These are phyloP conservation scores for Prunella strophiata DNA, from an alignment of 2,797 vertebrate genomes.

Conservation along the genomic window DNA sequence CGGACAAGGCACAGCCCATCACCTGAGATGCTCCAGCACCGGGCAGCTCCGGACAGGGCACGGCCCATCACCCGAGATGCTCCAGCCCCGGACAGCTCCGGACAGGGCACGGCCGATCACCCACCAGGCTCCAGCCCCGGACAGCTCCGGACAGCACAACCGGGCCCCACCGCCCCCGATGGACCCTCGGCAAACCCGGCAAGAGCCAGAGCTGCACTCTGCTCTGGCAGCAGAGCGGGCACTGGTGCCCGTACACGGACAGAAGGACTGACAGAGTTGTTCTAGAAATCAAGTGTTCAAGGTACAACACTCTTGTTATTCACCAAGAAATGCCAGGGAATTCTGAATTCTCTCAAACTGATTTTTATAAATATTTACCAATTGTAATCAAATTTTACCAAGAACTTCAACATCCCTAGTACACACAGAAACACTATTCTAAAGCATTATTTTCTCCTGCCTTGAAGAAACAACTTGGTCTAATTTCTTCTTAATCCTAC, in stretches of 20 bases:
- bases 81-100: neutral
- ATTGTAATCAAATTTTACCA: neutral
- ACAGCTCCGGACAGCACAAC: neutral
- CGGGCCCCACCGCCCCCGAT: rapidly evolving
- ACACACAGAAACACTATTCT: neutral
- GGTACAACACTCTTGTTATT: neutral
- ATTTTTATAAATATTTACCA: neutral
- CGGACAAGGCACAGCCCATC: no score
- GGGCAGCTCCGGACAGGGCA: neutral
- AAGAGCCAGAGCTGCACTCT: neutral
- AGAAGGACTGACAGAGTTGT: neutral
- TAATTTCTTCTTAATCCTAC: neutral
- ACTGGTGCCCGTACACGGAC: rapidly evolving
- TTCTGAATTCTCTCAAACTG: neutral
- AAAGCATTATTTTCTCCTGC: neutral
- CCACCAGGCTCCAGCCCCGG: neutral
- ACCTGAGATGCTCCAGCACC: neutral
- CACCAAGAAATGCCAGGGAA: neutral
- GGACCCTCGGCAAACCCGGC: neutral
- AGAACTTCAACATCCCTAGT: neutral
- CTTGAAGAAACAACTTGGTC: neutral
- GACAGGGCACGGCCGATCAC: neutral
- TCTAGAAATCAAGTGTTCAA: neutral
- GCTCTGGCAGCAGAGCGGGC: neutral
- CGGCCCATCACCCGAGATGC: rapidly evolving